Evolutionary conservation across 1,140 invertebrate genomes (phyloP).

Genomic region (Drosophila sechellia): DNA sequence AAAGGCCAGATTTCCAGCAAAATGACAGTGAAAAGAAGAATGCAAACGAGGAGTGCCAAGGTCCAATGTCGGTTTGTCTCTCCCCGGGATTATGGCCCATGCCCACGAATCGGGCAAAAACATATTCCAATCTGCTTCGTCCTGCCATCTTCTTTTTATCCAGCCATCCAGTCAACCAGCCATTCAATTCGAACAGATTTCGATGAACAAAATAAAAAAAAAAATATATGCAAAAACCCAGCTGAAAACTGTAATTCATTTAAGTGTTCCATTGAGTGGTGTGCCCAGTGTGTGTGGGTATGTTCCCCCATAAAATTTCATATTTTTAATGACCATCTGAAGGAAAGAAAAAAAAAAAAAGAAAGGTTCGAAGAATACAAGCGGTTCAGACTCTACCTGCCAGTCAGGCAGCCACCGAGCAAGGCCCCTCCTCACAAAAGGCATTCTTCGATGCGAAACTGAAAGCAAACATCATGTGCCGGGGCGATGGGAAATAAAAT

Average conservation of each 20-base stretch:
- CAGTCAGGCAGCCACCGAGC: neutral
- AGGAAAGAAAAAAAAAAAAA: slow-evolving; percentile 3
- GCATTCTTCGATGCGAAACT: slow-evolving; percentile 39
- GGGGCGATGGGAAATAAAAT: slow-evolving; percentile 33
- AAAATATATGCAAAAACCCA: slow-evolving; percentile 9
- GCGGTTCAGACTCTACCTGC: neutral
- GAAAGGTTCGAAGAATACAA: slow-evolving; percentile 42
- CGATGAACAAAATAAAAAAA: slow-evolving; percentile 28
- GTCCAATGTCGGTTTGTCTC: slow-evolving; percentile 16
- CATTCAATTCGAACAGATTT: slow-evolving; percentile 53
- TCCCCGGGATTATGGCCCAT: slow-evolving; percentile 14
- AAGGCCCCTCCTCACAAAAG: slow-evolving; percentile 25
- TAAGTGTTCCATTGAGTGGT: slow-evolving; percentile 55
- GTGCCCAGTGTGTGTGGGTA: slow-evolving; percentile 10
- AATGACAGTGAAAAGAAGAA: slow-evolving; percentile 14
- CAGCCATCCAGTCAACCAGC: slow-evolving; percentile 10
- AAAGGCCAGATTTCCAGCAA: slow-evolving; percentile 14
- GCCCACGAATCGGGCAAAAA: slow-evolving; percentile 33
- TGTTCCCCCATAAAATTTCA: slow-evolving; percentile 63
- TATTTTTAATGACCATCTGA: slow-evolving; percentile 71
- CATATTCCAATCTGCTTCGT: slow-evolving; percentile 27
- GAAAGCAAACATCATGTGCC: slow-evolving; percentile 36
- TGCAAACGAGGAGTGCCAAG: slow-evolving; percentile 25
- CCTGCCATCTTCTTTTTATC: slow-evolving; percentile 9
- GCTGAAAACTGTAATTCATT: slow-evolving; percentile 66